Evolutionary conservation across 2,888 invertebrate genomes (phyloP).

Genomic region (Euplagia quadripunctaria): DNA sequence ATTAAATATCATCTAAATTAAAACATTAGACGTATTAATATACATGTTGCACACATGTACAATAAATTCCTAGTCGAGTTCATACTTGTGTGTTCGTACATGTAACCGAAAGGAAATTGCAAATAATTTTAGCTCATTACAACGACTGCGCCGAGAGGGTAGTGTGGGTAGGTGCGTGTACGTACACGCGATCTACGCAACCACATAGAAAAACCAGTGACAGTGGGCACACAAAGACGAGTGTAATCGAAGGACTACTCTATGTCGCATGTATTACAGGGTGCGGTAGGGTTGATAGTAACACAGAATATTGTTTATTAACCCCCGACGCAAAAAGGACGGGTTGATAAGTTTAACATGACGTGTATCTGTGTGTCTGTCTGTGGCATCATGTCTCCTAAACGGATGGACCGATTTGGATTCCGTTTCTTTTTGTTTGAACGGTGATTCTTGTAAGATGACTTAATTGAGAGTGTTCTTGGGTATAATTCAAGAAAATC

Average conservation of each 20-base stretch:
- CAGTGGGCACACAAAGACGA: conserved; percentile 59
- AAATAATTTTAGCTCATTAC: conserved; percentile 70
- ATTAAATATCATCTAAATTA: conserved; percentile 37
- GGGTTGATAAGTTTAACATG: too few species aligned
- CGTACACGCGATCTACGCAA: conserved; percentile 58
- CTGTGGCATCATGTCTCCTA: too few species aligned
- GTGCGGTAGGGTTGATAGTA: conserved; percentile 42
- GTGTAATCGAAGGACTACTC: conserved; percentile 67
- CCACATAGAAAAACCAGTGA: conserved; percentile 60
- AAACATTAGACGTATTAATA: conserved; percentile 32
- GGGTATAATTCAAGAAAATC: too few species aligned
- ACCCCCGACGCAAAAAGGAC: too few species aligned
- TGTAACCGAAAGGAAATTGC: conserved; percentile 68
- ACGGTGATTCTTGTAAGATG: too few species aligned
- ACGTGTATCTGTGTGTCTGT: too few species aligned
- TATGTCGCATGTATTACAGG: conserved; percentile 56
- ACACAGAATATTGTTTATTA: conserved; percentile 1
- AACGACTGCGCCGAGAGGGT: conserved; percentile 59
- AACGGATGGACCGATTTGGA: too few species aligned
- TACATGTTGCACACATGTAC: conserved; percentile 38
- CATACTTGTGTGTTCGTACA: conserved; percentile 41
- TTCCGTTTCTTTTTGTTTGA: too few species aligned
- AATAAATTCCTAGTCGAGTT: conserved; percentile 39
- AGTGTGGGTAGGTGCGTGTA: conserved; percentile 48
- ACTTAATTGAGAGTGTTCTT: too few species aligned